These are phyloP conservation scores for Drosophila eugracilis DNA, from an alignment of 1,140 invertebrate species.

Conservation along the genomic window DNA sequence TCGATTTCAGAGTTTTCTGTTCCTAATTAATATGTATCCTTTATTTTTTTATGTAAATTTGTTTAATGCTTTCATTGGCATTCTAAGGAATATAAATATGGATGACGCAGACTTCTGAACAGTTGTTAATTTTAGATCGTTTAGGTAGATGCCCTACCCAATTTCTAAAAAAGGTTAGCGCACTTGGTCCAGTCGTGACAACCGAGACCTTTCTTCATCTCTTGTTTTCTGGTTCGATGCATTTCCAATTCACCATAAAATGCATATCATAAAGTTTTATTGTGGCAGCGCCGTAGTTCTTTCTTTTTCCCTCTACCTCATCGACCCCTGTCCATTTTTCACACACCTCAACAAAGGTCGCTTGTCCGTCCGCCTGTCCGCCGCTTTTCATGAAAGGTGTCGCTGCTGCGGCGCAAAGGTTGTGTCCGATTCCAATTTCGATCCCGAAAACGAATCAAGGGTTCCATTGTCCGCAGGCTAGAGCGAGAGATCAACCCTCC, in stretches of 20 bases:
- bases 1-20: too few relatives aligned
- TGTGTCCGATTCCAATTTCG: constrained; percentile 44
- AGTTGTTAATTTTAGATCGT: not conserved
- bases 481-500: constrained; percentile 23
- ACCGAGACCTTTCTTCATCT: constrained; percentile 56
- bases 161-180: constrained; percentile 31
- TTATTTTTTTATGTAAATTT: too few relatives aligned
- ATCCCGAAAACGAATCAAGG: constrained; percentile 64
- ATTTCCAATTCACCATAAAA: constrained; percentile 79
- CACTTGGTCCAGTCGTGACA: constrained; percentile 9
- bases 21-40: too few relatives aligned
- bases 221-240: constrained; percentile 54
- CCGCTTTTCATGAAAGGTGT: constrained; percentile 56
- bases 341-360: constrained; percentile 76
- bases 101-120: not conserved
- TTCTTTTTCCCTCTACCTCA: constrained; percentile 18
- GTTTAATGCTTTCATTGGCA: too few relatives aligned
- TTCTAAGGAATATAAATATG: not conserved
- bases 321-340: constrained; percentile 44
- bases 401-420: constrained; percentile 38
- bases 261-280: constrained; percentile 83
- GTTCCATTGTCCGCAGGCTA: constrained; percentile 63
- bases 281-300: constrained; percentile 64
- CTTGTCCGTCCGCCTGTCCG: constrained; percentile 38
- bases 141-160: not conserved